Percentiles rank a stretch among this genome's conserved stretches.
Evolutionary conservation across 2,113 vertebrate genomes (phyloP).

Genomic region (Rostratula benghalensis): DNA sequence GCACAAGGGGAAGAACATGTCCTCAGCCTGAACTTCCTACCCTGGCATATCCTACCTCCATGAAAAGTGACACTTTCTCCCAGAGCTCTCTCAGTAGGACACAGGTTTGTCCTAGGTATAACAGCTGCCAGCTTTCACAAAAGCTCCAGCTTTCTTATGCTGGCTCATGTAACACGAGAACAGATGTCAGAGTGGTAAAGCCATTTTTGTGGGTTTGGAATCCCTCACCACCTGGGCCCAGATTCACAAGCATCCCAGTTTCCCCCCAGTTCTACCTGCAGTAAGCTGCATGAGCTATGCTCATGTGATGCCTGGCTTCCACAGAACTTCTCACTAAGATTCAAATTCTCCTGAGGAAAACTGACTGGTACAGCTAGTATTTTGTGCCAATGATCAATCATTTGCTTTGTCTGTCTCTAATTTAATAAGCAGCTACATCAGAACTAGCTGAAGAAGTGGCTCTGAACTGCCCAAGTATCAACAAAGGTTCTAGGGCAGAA

Average conservation of each 20-base stretch:
- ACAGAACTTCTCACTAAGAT: background rate
- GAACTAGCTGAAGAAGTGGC: background rate
- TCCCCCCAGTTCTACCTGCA: background rate
- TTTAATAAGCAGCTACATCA: background rate
- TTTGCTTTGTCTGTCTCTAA: background rate
- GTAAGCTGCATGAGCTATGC: accelerated
- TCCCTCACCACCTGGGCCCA: background rate
- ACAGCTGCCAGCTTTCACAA: background rate
- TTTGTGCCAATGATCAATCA: background rate
- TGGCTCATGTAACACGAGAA: background rate
- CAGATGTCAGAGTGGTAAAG: background rate
- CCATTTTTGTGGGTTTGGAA: background rate
- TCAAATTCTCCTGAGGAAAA: background rate
- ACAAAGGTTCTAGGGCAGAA: background rate
- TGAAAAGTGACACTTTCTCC: background rate
- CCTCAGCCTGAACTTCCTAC: conserved; percentile 1
- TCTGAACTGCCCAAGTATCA: background rate
- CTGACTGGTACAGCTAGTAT: background rate
- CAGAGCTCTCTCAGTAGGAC: background rate
- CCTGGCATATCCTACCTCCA: conserved; percentile 1
- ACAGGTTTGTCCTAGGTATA: background rate
- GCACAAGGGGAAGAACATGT: conserved; percentile 22
- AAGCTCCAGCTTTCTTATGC: background rate
- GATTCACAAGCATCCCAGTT: background rate
- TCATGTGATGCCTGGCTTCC: accelerated